Evolutionary conservation across 2,113 vertebrate genomes (phyloP).

Genomic region (Pardalotus punctatus): DNA sequence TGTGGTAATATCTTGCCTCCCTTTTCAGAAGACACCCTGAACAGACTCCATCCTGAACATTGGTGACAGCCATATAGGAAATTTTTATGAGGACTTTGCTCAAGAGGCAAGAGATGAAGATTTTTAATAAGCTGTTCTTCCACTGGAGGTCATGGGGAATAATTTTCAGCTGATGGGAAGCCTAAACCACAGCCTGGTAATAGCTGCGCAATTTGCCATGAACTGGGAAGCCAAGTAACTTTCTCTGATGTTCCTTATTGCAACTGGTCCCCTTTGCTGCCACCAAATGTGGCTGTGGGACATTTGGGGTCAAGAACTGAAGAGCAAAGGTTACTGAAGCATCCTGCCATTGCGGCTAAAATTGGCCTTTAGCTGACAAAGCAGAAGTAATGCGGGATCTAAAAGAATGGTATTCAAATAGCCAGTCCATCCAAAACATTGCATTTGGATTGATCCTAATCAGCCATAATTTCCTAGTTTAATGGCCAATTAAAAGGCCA

Average conservation of each 20-base stretch:
- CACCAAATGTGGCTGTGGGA: background rate
- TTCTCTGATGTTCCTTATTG: background rate
- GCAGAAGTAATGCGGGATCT: conserved; percentile 19
- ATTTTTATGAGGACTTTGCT: background rate
- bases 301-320: conserved; percentile 41
- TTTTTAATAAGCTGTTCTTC: background rate
- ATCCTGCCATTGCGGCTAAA: conserved; percentile 24
- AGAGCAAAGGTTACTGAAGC: conserved; percentile 55
- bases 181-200: too few species aligned
- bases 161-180: background rate
- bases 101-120: background rate
- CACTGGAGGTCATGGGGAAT: background rate
- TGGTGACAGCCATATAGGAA: background rate
- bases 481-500: conserved; percentile 68
- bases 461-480: conserved; percentile 66
- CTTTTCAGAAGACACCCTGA: background rate
- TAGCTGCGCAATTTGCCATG: background rate
- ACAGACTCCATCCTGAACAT: background rate
- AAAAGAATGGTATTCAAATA: conserved; percentile 40
- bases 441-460: conserved; percentile 67
- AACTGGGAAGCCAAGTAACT: background rate
- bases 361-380: conserved; percentile 69
- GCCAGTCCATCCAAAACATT: conserved; percentile 41
- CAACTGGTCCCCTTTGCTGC: background rate
- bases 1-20: background rate